These are phyloP conservation scores for Nasua narica DNA, from an alignment of 2,797 vertebrate genomes.

Conservation along the genomic window DNA sequence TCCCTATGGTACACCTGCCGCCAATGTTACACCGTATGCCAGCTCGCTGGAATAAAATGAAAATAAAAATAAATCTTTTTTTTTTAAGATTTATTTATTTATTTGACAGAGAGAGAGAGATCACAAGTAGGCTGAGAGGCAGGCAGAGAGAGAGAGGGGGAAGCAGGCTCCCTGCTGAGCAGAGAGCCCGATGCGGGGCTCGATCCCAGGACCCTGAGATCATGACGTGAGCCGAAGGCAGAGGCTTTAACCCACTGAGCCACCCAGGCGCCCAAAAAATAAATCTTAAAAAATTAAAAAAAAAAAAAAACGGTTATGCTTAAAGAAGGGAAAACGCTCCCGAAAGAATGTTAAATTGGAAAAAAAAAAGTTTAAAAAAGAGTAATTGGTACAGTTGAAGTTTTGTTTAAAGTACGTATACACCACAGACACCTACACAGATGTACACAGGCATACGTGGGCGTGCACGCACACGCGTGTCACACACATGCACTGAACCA, in stretches of 20 bases:
- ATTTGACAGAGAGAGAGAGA: too few species aligned
- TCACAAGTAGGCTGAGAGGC: too few species aligned
- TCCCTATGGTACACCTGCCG: neutral
- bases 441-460: neutral
- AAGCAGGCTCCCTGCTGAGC: too few species aligned
- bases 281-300: neutral
- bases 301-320: neutral
- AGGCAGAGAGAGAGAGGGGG: too few species aligned
- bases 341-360: neutral
- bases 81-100: too few species aligned
- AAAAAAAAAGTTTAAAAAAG: neutral
- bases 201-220: too few species aligned
- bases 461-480: rapidly evolving
- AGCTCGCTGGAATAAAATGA: neutral
- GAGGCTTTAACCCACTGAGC: too few species aligned
- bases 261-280: too few species aligned
- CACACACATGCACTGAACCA: neutral
- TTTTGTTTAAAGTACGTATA: neutral
- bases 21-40: neutral
- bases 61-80: neutral
- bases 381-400: neutral
- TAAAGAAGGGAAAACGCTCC: neutral
- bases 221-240: too few species aligned
- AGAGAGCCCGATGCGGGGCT: too few species aligned
- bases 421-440: neutral